phyloP scores from a whole-genome alignment of 1,140 invertebrate species.

The Tetragonula clypearis region DNA sequence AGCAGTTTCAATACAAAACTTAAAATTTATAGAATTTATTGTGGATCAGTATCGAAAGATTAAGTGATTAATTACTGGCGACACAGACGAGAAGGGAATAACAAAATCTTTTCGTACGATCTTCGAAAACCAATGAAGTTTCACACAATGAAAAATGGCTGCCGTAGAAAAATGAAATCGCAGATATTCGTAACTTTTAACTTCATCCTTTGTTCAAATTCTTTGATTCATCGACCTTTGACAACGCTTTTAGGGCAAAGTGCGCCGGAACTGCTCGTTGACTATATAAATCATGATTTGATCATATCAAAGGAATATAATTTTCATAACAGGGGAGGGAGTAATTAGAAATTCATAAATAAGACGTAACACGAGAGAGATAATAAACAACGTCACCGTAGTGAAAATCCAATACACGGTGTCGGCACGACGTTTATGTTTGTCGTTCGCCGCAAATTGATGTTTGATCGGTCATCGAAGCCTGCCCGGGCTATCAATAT shows the following conservation, averaged over 20 bases:
- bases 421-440: neutral
- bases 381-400: neutral
- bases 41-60: no score
- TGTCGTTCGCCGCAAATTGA: neutral
- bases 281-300: neutral
- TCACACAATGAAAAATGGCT: neutral
- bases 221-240: no score
- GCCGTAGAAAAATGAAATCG: neutral
- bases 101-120: no score
- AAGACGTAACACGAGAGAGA: neutral
- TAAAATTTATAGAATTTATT: no score
- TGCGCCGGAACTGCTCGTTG: neutral
- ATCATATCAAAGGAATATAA: neutral
- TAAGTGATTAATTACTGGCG: no score
- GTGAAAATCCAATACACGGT: neutral
- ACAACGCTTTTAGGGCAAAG: neutral
- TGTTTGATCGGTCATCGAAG: neutral
- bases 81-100: no score
- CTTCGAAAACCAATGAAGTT: no score
- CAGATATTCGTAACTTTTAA: neutral
- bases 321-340: neutral
- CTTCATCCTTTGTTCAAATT: no score
- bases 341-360: neutral
- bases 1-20: no score
- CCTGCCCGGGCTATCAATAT: neutral